phyloP scores from a whole-genome alignment of 1,140 invertebrate species.

The Tetramorium alpestre region DNA sequence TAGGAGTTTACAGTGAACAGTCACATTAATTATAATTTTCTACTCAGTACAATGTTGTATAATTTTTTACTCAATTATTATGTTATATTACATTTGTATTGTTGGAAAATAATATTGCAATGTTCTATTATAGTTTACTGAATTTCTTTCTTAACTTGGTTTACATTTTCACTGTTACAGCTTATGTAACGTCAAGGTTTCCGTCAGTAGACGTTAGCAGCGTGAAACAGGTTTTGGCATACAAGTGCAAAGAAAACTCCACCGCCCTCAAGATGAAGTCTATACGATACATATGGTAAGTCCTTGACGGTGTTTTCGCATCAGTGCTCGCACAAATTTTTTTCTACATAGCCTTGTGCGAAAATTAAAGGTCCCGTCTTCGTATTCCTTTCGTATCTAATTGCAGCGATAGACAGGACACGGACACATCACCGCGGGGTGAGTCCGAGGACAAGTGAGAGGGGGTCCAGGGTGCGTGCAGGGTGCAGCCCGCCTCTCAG shows the following conservation, averaged over 20 bases:
- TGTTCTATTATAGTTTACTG: too few relatives aligned
- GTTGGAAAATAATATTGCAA: too few relatives aligned
- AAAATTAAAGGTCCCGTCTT: slow-evolving; percentile 10
- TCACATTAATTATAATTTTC: too few relatives aligned
- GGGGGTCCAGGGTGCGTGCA: slow-evolving; percentile 82
- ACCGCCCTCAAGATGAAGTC: slow-evolving; percentile 90
- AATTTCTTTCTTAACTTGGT: neutral
- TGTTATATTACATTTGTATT: too few relatives aligned
- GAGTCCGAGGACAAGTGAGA: slow-evolving; percentile 84
- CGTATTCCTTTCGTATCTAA: slow-evolving; percentile 40
- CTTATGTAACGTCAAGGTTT: slow-evolving; percentile 90
- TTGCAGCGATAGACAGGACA: slow-evolving; percentile 83
- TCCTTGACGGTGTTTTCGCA: slow-evolving; percentile 8
- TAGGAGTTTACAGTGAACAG: too few relatives aligned
- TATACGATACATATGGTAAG: slow-evolving; percentile 88
- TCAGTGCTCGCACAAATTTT: neutral
- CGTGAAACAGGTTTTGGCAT: slow-evolving; percentile 91
- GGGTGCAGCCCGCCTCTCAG: slow-evolving; percentile 74
- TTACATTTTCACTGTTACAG: slow-evolving; percentile 80
- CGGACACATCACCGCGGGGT: slow-evolving; percentile 80
- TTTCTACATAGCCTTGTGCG: neutral
- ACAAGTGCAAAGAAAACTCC: slow-evolving; percentile 92
- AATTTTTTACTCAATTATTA: too few relatives aligned
- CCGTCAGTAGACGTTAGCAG: slow-evolving; percentile 90
- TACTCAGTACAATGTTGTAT: too few relatives aligned